Percentiles rank a stretch among this genome's conserved stretches.
Conservation (phyloP, 2,113 vertebrate genomes). For the Sardina pilchardus region DNA sequence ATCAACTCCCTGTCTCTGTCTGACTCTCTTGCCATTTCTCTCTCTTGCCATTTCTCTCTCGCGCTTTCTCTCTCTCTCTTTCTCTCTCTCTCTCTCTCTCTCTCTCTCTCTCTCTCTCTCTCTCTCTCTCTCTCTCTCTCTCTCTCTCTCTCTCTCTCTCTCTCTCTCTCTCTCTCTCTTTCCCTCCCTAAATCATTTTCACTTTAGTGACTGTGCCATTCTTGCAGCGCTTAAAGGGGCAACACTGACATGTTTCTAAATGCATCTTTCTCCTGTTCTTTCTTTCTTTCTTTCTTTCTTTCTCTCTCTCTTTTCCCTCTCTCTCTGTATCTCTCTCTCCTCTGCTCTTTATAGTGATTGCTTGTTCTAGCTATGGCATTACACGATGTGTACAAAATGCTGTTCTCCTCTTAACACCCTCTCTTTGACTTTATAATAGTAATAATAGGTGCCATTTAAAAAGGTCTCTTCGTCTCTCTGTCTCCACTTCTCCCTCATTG, state of each 20-base stretch:
- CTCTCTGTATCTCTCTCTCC: conserved; percentile 6
- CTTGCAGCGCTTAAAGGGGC: no score
- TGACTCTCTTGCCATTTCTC: not conserved
- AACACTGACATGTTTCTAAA: no score
- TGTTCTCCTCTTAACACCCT: not conserved
- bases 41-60: no score
- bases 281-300: not conserved
- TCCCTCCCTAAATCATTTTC: no score
- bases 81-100: not conserved
- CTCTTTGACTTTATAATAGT: no score
- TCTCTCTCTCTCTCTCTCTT: conserved; percentile 22
- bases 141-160: conserved; percentile 1
- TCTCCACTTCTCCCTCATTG: not conserved
- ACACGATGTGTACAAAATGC: not conserved
- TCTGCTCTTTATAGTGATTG: not conserved
- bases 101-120: not conserved
- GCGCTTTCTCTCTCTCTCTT: no score
- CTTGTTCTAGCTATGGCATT: no score
- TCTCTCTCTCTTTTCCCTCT: conserved; percentile 41
- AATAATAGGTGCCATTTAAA: no score
- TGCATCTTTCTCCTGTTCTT: no score
- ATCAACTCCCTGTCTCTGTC: not conserved
- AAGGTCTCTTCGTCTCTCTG: not conserved
- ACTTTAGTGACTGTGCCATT: no score
- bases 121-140: conserved; percentile 40